These are phyloP conservation scores for Metellina segmentata DNA, from an alignment of 2,888 invertebrate genomes.

Conservation along the genomic window DNA sequence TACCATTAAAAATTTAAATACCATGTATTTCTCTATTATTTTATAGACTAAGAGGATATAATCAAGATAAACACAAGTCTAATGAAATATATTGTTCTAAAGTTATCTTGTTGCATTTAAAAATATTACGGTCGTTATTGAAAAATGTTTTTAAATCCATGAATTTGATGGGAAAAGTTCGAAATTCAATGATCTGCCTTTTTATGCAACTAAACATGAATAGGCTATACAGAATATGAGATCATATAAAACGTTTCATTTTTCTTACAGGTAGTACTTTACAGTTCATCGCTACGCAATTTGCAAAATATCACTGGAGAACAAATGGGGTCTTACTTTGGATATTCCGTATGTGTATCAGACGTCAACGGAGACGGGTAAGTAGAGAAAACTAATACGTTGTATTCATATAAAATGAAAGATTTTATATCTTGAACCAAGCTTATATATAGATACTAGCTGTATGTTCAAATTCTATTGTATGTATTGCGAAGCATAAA, in stretches of 20 bases:
- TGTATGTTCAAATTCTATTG: neutral
- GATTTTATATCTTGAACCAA: neutral
- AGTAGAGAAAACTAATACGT: constrained; percentile 51
- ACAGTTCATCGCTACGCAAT: constrained; percentile 81
- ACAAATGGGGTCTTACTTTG: constrained; percentile 98
- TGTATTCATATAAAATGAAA: neutral
- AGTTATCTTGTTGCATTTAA: no score
- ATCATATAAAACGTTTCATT: neutral
- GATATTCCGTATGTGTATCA: constrained; percentile 92
- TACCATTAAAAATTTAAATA: neutral
- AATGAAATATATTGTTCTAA: no score
- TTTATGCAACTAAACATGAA: no score
- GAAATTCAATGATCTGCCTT: no score
- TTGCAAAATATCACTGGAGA: constrained; percentile 92
- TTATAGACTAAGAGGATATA: no score
- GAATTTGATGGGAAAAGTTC: no score
- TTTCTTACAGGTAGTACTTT: constrained; percentile 67
- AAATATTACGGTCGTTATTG: no score
- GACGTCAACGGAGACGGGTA: constrained; percentile 95
- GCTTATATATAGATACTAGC: neutral
- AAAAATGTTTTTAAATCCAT: no score
- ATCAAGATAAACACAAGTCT: no score
- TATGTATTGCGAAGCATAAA: neutral
- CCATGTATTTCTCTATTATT: constrained; percentile 33
- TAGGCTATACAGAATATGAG: neutral